These are phyloP conservation scores for Mnemiopsis leidyi DNA, from an alignment of 37 sponge, comb jelly and placozoan genomes.

Conservation along the genomic window DNA sequence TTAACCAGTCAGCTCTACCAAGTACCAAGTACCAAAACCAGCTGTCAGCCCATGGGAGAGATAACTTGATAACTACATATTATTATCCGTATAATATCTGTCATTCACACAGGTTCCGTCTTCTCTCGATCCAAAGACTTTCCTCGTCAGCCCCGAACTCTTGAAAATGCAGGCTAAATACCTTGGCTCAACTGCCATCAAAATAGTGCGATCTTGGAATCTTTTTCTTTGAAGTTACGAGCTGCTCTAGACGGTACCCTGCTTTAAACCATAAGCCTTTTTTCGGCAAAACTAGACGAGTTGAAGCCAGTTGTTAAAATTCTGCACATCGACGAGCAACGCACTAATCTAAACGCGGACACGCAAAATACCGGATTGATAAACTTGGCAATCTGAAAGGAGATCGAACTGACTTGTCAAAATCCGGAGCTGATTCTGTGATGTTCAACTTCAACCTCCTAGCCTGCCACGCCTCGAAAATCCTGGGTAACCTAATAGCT, in stretches of 20 bases:
- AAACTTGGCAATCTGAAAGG: not conserved
- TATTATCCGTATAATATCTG: not conserved
- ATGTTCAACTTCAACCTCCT: too few relatives aligned
- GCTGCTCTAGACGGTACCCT: not conserved
- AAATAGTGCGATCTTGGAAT: not conserved
- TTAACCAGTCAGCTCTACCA: not conserved
- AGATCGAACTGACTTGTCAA: not conserved
- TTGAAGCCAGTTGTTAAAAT: not conserved
- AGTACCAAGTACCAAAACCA: not conserved
- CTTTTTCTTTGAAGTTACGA: not conserved
- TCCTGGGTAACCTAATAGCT: constrained; percentile 61
- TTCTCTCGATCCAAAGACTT: not conserved
- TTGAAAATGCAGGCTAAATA: not conserved
- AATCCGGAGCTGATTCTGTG: not conserved
- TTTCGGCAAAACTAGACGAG: not conserved
- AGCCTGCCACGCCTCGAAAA: constrained; percentile 34
- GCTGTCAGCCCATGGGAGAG: not conserved
- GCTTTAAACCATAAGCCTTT: not conserved
- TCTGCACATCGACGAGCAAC: not conserved
- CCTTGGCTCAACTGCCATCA: not conserved
- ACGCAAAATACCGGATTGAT: not conserved
- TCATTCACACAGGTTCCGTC: not conserved
- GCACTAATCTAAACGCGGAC: not conserved
- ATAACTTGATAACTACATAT: not conserved
- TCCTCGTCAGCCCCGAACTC: not conserved